These are phyloP conservation scores for Holothuria leucospilota DNA, from an alignment of 53 echinoderm and acorn worm species.

Conservation along the genomic window DNA sequence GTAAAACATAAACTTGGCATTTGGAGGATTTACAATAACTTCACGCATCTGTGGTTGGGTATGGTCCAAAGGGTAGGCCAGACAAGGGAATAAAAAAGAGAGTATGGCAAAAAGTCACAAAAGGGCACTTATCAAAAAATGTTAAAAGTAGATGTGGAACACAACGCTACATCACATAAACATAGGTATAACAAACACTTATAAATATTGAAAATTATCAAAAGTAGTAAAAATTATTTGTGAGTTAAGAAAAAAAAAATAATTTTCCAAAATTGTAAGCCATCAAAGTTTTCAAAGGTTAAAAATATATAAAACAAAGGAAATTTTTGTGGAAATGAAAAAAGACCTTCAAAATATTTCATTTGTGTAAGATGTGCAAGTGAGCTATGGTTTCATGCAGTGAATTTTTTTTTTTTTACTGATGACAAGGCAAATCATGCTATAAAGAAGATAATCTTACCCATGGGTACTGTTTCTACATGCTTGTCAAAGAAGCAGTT, in stretches of 20 bases:
- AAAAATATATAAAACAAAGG: no score
- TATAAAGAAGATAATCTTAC: not conserved
- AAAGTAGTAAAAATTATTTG: no score
- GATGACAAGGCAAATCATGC: not conserved
- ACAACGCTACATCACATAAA: not conserved
- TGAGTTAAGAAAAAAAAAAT: no score
- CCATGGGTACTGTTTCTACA: not conserved
- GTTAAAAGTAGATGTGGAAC: slow-evolving; percentile 17
- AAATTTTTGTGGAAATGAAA: no score
- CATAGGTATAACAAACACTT: slow-evolving; percentile 3
- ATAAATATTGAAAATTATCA: no score
- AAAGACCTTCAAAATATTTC: no score
- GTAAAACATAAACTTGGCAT: not conserved
- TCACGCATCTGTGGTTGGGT: slow-evolving; percentile 76
- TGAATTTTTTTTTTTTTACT: not conserved
- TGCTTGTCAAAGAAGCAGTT: not conserved
- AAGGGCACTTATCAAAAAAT: slow-evolving; percentile 34
- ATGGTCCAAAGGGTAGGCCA: slow-evolving; percentile 34
- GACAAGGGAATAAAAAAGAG: slow-evolving; percentile 45
- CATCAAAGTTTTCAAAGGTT: no score
- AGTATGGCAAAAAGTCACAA: slow-evolving; percentile 48
- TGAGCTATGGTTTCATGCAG: no score
- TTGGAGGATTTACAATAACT: slow-evolving; percentile 83
- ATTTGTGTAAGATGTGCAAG: no score
- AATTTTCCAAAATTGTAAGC: no score